These are phyloP conservation scores for Euura lappo DNA, from an alignment of 1,140 invertebrate genomes.

Conservation along the genomic window DNA sequence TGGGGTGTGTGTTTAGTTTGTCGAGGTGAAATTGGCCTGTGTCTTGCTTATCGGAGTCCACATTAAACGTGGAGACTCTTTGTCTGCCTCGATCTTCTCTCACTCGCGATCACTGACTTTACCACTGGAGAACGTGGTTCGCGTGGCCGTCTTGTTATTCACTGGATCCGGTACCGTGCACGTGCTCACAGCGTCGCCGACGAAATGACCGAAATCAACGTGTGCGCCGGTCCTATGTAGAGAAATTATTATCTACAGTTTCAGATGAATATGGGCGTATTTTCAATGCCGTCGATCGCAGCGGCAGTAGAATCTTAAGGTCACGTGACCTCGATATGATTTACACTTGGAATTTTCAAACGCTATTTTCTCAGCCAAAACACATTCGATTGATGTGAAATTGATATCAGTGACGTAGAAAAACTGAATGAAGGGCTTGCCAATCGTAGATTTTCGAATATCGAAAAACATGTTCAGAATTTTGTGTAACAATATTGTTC, in stretches of 20 bases:
- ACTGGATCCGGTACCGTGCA: not conserved
- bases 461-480: too few species aligned
- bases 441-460: too few species aligned
- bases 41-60: not conserved
- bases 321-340: too few species aligned
- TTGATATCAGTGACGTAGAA: too few species aligned
- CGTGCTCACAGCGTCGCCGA: constrained; percentile 17
- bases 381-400: too few species aligned
- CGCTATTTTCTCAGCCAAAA: too few species aligned
- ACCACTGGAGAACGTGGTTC: not conserved
- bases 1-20: constrained; percentile 8
- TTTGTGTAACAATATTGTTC: too few species aligned
- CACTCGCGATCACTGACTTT: not conserved
- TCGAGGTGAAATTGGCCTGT: constrained; percentile 15
- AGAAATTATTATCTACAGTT: not conserved
- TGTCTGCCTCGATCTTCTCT: not conserved
- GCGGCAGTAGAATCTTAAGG: too few species aligned
- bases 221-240: constrained; percentile 30
- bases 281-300: too few species aligned
- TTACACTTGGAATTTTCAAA: too few species aligned
- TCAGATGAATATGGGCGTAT: not conserved
- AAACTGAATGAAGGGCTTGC: too few species aligned
- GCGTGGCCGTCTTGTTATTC: constrained; percentile 27
- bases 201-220: constrained; percentile 42
- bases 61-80: too few species aligned